Conservation (phyloP, 2,113 vertebrate species). For the Sclerurus mexicanus region DNA sequence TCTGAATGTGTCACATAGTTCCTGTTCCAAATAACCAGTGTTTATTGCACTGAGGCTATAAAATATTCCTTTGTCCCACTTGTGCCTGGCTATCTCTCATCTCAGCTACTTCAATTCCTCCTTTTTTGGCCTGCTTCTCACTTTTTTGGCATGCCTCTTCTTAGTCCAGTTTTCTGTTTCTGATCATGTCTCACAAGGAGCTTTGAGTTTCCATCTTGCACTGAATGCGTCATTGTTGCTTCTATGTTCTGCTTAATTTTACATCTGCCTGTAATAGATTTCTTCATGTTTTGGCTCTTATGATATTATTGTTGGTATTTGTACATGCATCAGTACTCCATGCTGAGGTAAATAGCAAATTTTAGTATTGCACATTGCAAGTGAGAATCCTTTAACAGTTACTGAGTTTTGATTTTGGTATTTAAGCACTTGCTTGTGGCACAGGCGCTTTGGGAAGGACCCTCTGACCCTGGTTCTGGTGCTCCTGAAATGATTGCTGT, state of each 20-base stretch:
- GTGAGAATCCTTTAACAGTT: background rate
- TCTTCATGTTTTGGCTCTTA: background rate
- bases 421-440: background rate
- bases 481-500: background rate
- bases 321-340: background rate
- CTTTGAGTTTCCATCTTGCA: background rate
- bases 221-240: background rate
- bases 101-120: background rate
- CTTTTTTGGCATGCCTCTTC: background rate
- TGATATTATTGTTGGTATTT: background rate
- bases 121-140: background rate
- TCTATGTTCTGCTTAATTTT: background rate
- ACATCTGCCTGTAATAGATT: background rate
- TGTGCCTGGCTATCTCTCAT: background rate
- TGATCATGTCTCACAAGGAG: background rate
- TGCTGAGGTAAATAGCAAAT: background rate
- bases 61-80: background rate
- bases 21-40: background rate
- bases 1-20: background rate
- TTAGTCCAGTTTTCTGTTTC: background rate
- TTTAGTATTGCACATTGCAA: background rate
- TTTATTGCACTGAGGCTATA: background rate
- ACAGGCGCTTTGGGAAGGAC: background rate
- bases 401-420: background rate
- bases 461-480: background rate